Conservation (phyloP, 2,888 invertebrate species). For the Erebia epiphron region DNA sequence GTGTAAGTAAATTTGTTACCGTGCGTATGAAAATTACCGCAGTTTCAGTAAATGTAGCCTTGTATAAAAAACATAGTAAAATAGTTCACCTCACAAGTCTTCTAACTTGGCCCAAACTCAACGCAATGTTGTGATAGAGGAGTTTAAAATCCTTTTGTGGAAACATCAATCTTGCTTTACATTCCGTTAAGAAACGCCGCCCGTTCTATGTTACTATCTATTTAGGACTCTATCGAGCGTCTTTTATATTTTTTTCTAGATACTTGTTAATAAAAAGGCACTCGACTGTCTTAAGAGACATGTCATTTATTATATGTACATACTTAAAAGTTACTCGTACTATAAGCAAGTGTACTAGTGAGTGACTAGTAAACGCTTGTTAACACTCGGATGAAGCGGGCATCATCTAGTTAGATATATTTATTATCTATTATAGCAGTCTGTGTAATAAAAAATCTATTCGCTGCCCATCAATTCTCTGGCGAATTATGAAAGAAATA, state of each 20-base stretch:
- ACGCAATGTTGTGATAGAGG: constrained; percentile 62
- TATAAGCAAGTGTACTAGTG: background rate
- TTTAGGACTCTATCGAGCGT: constrained; percentile 30
- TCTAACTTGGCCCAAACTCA: constrained; percentile 44
- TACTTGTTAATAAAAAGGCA: constrained; percentile 4
- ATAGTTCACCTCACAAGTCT: background rate
- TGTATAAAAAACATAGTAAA: background rate
- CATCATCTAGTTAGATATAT: no score
- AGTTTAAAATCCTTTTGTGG: constrained; percentile 75
- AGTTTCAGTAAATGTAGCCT: background rate
- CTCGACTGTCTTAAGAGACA: background rate
- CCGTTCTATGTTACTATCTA: constrained; percentile 37
- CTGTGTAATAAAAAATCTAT: no score
- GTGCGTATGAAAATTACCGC: no score
- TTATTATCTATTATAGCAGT: no score
- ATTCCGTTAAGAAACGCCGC: constrained; percentile 42
- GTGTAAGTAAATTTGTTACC: no score
- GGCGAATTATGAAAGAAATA: no score
- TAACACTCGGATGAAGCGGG: no score
- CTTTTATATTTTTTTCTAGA: constrained; percentile 17
- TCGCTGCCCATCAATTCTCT: no score
- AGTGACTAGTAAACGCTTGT: background rate
- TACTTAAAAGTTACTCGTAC: no score
- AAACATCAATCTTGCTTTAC: constrained; percentile 68
- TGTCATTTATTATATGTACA: constrained; percentile 10